Conservation (phyloP, 2,888 invertebrate genomes). For the Aphelenchoides bicaudatus region DNA sequence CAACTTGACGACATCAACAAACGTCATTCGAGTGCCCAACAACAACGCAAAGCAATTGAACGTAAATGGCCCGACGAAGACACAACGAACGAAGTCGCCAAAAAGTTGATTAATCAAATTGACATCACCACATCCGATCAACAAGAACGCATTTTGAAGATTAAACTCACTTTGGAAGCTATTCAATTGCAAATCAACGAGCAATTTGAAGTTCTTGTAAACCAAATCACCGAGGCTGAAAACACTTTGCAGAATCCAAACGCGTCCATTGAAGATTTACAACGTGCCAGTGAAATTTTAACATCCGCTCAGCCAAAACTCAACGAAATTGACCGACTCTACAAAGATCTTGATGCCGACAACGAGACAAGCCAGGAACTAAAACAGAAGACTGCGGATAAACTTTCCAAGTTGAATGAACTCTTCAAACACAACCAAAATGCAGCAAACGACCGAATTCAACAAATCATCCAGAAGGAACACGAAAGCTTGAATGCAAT, state of each 20-base stretch:
- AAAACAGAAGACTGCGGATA: constrained; percentile 1
- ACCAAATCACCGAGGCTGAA: constrained; percentile 22
- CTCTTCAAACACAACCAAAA: not conserved
- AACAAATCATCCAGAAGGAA: not conserved
- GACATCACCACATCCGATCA: not conserved
- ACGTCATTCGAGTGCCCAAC: not conserved
- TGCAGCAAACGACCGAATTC: not conserved
- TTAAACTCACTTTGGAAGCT: too few relatives aligned
- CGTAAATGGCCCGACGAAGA: not conserved
- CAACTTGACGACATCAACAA: constrained; percentile 19
- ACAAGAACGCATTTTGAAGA: constrained; percentile 10
- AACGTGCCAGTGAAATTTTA: constrained; percentile 22
- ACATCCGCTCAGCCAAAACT: constrained; percentile 12
- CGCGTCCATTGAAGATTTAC: constrained; percentile 24
- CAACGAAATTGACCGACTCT: constrained; percentile 13
- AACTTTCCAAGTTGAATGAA: not conserved
- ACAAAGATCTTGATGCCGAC: not conserved
- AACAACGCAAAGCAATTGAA: not conserved
- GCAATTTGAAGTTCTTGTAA: constrained; percentile 3
- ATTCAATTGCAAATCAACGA: too few relatives aligned
- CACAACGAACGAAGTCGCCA: not conserved
- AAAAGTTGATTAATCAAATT: not conserved
- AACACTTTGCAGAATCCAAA: constrained; percentile 20
- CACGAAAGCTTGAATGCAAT: too few relatives aligned
- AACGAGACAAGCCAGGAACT: not conserved